Evolutionary conservation across 2,797 vertebrate genomes (phyloP), one percentile per base, ranked within the genome.

Genomic region (Pseudomugil tenellus): DNA sequence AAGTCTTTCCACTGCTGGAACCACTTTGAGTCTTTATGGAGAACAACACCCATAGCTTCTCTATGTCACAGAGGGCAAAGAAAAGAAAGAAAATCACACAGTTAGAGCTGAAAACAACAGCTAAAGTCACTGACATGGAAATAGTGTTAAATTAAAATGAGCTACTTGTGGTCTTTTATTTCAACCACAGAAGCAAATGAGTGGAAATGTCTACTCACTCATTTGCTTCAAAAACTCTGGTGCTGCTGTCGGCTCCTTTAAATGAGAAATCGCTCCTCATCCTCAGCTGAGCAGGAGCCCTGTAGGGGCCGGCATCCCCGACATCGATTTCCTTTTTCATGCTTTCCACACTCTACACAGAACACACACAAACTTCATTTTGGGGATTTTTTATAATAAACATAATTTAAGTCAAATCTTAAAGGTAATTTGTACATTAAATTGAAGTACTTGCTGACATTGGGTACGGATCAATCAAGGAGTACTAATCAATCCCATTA

Each of bases 1-100:
- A 98, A 98, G 76, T 98, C 96, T 67, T 95, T 97, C 97, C 97
- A 98, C 85, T 98, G 97, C 80, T 97, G 96, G 85, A 92, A 96
- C 96, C 97, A 98, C 77, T 94, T 96, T 58, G 97, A 97, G 84
- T 98, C 96, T 69, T 96, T 98, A 70, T 98, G 97, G 31, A 98
- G 90, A 74, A 98, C 95, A 3, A 98, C 89, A 2, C 96, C 96
- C 90, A 95, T 90, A 9, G 90, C 96, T 61, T 98, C 96, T 81
- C 96, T 98, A 61, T 13, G 63, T 35, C 41, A 76, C 31, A 69
- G 34, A 82, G 69, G 0, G 58, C 14, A 66, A 16, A 31, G 6
- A 31, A 35, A 11, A 11, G 19, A 19, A 37, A 26, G 3, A 28
- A 58, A 41, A 58, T 64, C 7, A 41, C 23, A 35, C 13, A 56